Base-by-base conservation (phyloP, 2,888 invertebrate genomes). In the Sinotaia quadrata region DNA sequence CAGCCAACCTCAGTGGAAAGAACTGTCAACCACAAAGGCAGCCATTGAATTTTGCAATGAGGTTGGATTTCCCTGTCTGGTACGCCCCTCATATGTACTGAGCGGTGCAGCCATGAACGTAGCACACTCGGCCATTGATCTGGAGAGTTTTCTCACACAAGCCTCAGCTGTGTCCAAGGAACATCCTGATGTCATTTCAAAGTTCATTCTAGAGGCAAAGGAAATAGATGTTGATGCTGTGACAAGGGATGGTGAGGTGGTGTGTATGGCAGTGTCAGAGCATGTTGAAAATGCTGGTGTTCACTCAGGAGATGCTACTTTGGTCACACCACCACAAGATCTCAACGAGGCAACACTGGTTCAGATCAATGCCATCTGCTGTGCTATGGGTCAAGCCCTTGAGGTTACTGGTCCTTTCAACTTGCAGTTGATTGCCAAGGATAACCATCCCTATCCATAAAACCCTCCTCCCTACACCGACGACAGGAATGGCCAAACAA, bases 151-250 rank as follows among this genome's bases (percentile, higher is more conserved):
- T 88, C 89, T 99, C 56, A 87, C 86, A 21, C 89, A 91, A 80
- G 98, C 98, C 2, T 94, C 95, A 77, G 91, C 94, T 81, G 96
- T 99, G 1, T 96, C 89, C 85, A 98, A 97, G 88, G 98, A 99
- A 75, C 93, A 98, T 88, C 98, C 99, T 0, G 98, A 99, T 0
- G 99, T 99, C 0, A 98, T 99, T 75, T 98, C 98, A 0, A 99
- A 99, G 89, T 99, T 97, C 87, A 94, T 99, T 67, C 91, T 94
- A 77, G 97, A 98, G 86, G 97, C 98, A 10, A 98, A 98, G 90
- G 99, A 99, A 90, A 98, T 99, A 79, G 99, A 99, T 88, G 97
- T 99, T 0, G 99, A 99, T 88, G 99, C 96, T 0, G 97, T 99
- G 0, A 98, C 98, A 10, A 92, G 92, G 70, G 96, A 98, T 85